Evolutionary conservation across 2,888 invertebrate genomes (phyloP).

Genomic region (Agapetus fuscipes): DNA sequence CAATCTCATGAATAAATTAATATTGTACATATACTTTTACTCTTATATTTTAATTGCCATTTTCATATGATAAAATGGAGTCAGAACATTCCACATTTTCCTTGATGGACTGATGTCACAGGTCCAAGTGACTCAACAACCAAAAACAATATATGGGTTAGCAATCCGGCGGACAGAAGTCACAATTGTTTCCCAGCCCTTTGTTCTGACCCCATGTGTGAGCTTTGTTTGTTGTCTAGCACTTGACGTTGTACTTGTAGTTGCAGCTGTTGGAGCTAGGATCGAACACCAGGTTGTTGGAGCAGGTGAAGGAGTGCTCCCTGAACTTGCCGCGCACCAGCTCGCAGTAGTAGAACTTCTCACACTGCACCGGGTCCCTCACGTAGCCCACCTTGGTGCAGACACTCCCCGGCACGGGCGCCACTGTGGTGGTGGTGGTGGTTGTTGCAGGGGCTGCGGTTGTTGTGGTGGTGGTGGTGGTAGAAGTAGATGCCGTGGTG

Average conservation of each 20-base stretch:
- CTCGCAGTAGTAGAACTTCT: conserved; percentile 11
- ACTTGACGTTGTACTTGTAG: background rate
- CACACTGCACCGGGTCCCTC: conserved; percentile 9
- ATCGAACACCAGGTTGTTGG: conserved; percentile 23
- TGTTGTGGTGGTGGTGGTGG: conserved; percentile 6
- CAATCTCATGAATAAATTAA: too few relatives aligned
- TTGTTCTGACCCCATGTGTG: too few relatives aligned
- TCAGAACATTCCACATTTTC: too few relatives aligned
- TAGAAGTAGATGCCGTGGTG: conserved; percentile 2
- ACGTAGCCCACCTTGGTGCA: conserved; percentile 11
- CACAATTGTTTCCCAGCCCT: conserved; percentile 3
- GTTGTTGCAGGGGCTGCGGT: conserved; percentile 6
- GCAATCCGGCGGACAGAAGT: too few relatives aligned
- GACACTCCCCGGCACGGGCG: background rate
- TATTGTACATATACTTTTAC: too few relatives aligned
- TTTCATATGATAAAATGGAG: too few relatives aligned
- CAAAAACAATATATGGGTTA: too few relatives aligned
- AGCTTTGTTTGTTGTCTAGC: too few relatives aligned
- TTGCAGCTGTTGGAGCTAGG: background rate
- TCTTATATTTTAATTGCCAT: too few relatives aligned
- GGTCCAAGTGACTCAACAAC: too few relatives aligned
- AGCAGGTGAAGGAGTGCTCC: conserved; percentile 29
- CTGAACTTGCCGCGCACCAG: conserved; percentile 18
- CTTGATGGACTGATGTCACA: too few relatives aligned
- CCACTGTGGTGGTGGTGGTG: background rate